Evolutionary conservation across 2,888 invertebrate genomes (phyloP).

Genomic region (Callosobruchus maculatus): DNA sequence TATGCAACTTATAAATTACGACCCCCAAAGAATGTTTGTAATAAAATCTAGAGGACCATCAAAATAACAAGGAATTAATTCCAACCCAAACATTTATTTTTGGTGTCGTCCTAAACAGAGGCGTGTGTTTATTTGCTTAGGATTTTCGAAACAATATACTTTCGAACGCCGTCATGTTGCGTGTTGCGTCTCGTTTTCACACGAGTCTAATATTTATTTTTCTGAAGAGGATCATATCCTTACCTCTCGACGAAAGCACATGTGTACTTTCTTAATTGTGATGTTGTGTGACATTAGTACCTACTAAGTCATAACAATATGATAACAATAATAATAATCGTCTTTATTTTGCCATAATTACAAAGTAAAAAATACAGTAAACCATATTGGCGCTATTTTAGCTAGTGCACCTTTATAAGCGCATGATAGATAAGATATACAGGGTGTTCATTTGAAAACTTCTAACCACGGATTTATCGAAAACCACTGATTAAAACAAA

Average conservation of each 20-base stretch:
- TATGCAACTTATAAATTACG: background rate
- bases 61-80: background rate
- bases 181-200: background rate
- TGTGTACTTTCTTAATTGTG: background rate
- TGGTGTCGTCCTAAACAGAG: background rate
- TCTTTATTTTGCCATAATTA: too few species aligned
- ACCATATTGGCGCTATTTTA: too few species aligned
- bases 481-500: too few species aligned
- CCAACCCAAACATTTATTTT: background rate
- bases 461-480: too few species aligned
- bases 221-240: background rate
- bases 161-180: background rate
- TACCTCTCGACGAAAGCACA: background rate
- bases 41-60: background rate
- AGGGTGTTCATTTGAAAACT: too few species aligned
- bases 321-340: too few species aligned
- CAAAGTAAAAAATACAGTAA: too few species aligned
- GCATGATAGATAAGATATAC: too few species aligned
- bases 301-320: too few species aligned
- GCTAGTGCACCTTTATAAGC: too few species aligned
- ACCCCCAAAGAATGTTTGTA: background rate
- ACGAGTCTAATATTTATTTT: background rate
- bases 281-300: too few species aligned
- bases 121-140: background rate
- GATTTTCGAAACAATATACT: background rate